Evolutionary conservation across 2,797 vertebrate species (phyloP).

Genomic region (Darevskia mixta): DNA sequence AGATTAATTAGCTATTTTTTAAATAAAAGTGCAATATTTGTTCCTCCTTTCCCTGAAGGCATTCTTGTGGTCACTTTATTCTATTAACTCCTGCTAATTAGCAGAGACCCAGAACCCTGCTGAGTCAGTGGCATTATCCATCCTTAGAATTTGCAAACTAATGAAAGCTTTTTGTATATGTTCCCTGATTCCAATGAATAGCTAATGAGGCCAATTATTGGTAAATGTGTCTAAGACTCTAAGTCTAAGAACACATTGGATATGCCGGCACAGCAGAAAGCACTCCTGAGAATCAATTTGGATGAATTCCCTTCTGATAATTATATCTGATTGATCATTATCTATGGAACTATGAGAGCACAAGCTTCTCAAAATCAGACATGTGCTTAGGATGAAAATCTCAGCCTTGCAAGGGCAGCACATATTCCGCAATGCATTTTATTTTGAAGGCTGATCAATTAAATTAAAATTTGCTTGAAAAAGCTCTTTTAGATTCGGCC

Average conservation of each 20-base stretch:
- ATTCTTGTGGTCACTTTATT: slow-evolving; percentile 33
- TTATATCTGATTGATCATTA: slow-evolving; percentile 66
- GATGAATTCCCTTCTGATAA: slow-evolving; percentile 68
- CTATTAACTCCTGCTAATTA: slow-evolving; percentile 54
- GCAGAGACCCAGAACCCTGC: slow-evolving; percentile 44
- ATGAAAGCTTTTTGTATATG: slow-evolving; percentile 56
- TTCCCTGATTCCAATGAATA: slow-evolving; percentile 59
- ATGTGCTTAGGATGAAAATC: slow-evolving; percentile 60
- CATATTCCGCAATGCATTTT: slow-evolving; percentile 57
- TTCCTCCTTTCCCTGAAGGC: slow-evolving; percentile 23
- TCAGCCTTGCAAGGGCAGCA: slow-evolving; percentile 61
- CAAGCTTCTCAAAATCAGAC: slow-evolving; percentile 50
- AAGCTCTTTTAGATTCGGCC: slow-evolving; percentile 34
- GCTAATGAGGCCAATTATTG: slow-evolving; percentile 71
- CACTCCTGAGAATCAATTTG: slow-evolving; percentile 66
- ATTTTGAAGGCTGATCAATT: slow-evolving; percentile 57
- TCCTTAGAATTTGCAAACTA: slow-evolving; percentile 62
- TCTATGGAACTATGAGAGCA: slow-evolving; percentile 61
- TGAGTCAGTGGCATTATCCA: slow-evolving; percentile 61
- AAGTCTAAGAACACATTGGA: slow-evolving; percentile 58
- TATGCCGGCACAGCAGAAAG: slow-evolving; percentile 66
- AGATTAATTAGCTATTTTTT: slow-evolving; percentile 60
- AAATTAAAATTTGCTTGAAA: slow-evolving; percentile 69
- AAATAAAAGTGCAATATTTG: background rate
- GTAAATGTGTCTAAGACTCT: slow-evolving; percentile 71